A percentile compares a stretch with the other conserved stretches of the same genome.
Conservation (phyloP, 1,140 invertebrate genomes). For the Diabrotica undecimpunctata region DNA sequence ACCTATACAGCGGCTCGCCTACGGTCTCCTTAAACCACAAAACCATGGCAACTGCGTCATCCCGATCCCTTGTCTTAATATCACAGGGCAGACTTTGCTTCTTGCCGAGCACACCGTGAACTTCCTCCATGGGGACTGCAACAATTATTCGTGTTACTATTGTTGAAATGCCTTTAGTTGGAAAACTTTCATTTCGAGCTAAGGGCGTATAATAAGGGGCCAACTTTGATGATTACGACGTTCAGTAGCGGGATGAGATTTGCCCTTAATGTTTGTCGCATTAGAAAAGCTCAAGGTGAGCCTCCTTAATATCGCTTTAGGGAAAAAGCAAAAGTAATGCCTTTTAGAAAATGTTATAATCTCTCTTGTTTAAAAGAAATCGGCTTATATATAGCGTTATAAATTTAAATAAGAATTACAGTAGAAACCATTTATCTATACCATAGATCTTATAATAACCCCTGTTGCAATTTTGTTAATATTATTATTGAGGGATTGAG, state of each 20-base stretch:
- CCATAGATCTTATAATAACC: too few relatives aligned
- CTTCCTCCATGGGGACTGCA: constrained; percentile 73
- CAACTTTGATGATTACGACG: constrained; percentile 31
- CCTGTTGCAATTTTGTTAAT: too few relatives aligned
- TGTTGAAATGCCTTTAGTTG: constrained; percentile 32
- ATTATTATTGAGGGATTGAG: too few relatives aligned
- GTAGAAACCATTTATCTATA: too few relatives aligned
- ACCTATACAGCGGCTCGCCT: constrained; percentile 82
- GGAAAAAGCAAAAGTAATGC: too few relatives aligned
- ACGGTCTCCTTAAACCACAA: constrained; percentile 83
- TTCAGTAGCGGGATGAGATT: constrained; percentile 4
- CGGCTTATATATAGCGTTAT: too few relatives aligned
- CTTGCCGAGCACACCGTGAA: constrained; percentile 74
- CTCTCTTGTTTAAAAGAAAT: too few relatives aligned
- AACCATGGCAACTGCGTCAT: constrained; percentile 81
- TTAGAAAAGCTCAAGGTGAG: too few relatives aligned
- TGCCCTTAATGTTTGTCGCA: neutral
- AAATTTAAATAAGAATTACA: too few relatives aligned
- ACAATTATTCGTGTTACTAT: constrained; percentile 41
- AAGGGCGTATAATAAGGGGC: constrained; percentile 14
- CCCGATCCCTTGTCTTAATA: constrained; percentile 69
- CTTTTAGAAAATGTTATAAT: too few relatives aligned
- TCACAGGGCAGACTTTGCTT: constrained; percentile 78
- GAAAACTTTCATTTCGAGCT: constrained; percentile 27
- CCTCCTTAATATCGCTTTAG: too few relatives aligned